Evolutionary conservation across 2,888 invertebrate species (phyloP).

Genomic region (Drosophila mettleri): DNA sequence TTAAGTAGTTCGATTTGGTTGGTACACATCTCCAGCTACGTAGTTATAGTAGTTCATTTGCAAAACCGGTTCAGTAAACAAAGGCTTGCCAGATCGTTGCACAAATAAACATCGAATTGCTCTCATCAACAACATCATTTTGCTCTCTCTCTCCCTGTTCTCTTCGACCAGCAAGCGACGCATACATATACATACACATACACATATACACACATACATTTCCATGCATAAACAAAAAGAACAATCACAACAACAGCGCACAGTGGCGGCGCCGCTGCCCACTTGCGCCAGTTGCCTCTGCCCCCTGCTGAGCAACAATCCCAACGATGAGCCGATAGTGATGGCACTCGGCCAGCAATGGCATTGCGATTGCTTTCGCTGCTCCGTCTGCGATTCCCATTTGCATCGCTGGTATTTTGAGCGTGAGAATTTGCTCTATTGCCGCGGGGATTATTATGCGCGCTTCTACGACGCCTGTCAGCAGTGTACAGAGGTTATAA

Average conservation of each 20-base stretch:
- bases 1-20: conserved; percentile 44
- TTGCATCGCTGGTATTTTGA: conserved; percentile 97
- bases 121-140: conserved; percentile 18
- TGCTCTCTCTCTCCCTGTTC: conserved; percentile 29
- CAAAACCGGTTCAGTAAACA: conserved; percentile 53
- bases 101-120: conserved; percentile 9
- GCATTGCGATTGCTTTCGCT: conserved; percentile 96
- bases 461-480: conserved; percentile 95
- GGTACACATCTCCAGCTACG: conserved; percentile 4
- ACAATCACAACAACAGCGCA: conserved; percentile 31
- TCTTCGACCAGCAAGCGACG: conserved; percentile 40
- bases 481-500: conserved; percentile 88
- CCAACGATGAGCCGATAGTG: conserved; percentile 87
- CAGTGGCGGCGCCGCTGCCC: conserved; percentile 28
- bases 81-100: conserved; percentile 55
- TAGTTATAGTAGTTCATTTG: conserved; percentile 44
- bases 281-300: conserved; percentile 64
- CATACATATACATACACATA: conserved; percentile 18
- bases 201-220: conserved; percentile 15
- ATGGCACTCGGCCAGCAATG: conserved; percentile 93
- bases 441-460: conserved; percentile 94
- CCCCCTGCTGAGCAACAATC: conserved; percentile 39
- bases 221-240: conserved; percentile 58
- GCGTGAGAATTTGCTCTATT: conserved; percentile 94
- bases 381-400: conserved; percentile 94